phyloP scores from a whole-genome alignment of 2,888 invertebrate genomes.

The Drosophila bunnanda region DNA sequence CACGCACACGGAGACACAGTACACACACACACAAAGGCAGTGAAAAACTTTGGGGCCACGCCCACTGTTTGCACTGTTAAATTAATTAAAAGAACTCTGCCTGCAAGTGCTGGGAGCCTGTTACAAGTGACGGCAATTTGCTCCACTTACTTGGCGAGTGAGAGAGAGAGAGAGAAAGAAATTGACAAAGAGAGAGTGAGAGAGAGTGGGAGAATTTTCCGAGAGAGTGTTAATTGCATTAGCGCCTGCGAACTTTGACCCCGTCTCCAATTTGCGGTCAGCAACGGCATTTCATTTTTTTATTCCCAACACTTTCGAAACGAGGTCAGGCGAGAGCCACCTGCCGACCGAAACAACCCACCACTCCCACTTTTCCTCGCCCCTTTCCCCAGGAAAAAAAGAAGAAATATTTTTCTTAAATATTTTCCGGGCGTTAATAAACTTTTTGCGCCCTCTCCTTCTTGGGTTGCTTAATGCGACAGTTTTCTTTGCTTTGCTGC shows the following conservation, averaged over 20 bases:
- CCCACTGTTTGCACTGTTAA: constrained; percentile 44
- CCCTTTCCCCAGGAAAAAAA: not conserved
- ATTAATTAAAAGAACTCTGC: constrained; percentile 76
- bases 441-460: constrained; percentile 37
- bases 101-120: constrained; percentile 68
- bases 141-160: constrained; percentile 34
- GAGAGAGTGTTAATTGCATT: constrained; percentile 70
- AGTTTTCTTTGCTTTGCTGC: constrained; percentile 6
- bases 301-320: constrained; percentile 67
- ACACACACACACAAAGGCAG: constrained; percentile 34
- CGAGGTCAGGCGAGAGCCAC: constrained; percentile 58
- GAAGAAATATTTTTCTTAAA: constrained; percentile 23
- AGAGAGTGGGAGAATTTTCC: constrained; percentile 10
- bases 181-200: constrained; percentile 4
- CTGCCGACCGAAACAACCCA: not conserved
- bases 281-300: constrained; percentile 26
- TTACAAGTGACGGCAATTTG: constrained; percentile 71
- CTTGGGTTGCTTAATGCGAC: constrained; percentile 25
- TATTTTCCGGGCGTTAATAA: constrained; percentile 66
- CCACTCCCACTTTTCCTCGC: constrained; percentile 8
- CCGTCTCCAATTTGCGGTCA: constrained; percentile 61
- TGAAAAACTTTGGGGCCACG: constrained; percentile 57
- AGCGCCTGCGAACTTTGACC: constrained; percentile 65
- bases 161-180: constrained; percentile 31
- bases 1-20: constrained; percentile 33